Conservation (phyloP, 2,797 vertebrate species). For the Nyctalus aviator region DNA sequence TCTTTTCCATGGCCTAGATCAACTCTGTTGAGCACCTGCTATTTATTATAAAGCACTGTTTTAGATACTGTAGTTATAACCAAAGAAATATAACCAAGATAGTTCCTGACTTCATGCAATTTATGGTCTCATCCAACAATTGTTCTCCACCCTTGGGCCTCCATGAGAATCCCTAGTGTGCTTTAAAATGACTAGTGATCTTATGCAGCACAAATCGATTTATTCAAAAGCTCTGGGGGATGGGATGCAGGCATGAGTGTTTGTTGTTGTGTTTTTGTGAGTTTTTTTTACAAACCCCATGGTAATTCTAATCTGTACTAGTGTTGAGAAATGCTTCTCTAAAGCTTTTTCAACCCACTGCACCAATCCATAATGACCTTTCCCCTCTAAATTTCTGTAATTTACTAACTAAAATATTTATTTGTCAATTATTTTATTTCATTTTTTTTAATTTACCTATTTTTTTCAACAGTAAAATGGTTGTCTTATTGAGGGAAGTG, state of each 20-base stretch:
- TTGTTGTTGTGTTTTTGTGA: not conserved
- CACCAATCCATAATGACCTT: not conserved
- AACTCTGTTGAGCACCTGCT: not conserved
- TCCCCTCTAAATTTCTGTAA: not conserved
- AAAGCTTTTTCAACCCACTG: not conserved
- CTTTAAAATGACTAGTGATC: not conserved
- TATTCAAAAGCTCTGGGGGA: not conserved
- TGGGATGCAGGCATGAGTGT: not conserved
- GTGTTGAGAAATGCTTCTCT: not conserved
- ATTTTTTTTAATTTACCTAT: slow-evolving; percentile 34
- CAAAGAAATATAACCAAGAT: not conserved
- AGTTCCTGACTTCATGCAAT: not conserved
- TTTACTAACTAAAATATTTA: not conserved
- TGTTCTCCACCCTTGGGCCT: not conserved
- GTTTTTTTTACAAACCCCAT: not conserved
- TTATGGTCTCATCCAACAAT: not conserved
- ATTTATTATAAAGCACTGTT: not conserved
- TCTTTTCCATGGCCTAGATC: not conserved
- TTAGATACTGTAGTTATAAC: not conserved
- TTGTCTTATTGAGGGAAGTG: not conserved
- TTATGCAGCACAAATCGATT: not conserved
- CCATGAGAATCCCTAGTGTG: not conserved
- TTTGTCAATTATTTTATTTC: not conserved
- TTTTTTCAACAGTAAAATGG: not conserved
- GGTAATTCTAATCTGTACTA: not conserved